phyloP scores from a whole-genome alignment of 1,140 invertebrate genomes.

The Drosophila oshimai region DNA sequence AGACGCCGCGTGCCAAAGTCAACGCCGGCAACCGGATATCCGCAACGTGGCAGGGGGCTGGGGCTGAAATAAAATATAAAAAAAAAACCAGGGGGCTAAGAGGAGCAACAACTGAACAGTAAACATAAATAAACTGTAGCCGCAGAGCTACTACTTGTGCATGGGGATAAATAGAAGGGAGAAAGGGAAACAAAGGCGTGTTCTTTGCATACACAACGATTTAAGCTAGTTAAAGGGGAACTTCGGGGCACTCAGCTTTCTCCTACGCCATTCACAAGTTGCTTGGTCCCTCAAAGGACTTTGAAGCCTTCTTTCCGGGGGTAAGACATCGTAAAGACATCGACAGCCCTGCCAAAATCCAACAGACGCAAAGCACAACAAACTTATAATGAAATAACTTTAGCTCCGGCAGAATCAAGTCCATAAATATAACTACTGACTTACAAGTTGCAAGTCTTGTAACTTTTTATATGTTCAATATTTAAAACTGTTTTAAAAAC shows the following conservation, averaged over 20 bases:
- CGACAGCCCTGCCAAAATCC: not conserved
- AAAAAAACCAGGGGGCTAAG: no score
- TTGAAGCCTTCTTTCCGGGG: no score
- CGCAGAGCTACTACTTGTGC: no score
- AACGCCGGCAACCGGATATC: conserved; percentile 61
- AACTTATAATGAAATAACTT: no score
- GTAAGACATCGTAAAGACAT: no score
- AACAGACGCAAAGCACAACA: no score
- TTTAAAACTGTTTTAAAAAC: no score
- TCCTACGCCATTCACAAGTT: not conserved
- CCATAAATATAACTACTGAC: no score
- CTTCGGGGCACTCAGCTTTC: conserved; percentile 4
- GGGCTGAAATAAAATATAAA: no score
- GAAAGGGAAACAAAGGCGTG: conserved; percentile 13
- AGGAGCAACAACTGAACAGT: conserved; percentile 21
- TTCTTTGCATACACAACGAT: conserved; percentile 37
- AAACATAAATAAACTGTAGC: conserved; percentile 59
- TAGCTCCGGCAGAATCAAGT: no score
- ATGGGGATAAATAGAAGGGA: not conserved
- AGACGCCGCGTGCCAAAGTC: conserved; percentile 51
- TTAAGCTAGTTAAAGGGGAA: conserved; percentile 10
- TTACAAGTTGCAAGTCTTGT: no score
- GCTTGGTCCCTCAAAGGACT: not conserved
- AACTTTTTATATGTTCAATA: no score
- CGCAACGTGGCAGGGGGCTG: conserved; percentile 6